These are phyloP conservation scores for Neolamprologus sp. DNA, from an alignment of 2,113 vertebrate genomes.

Conservation along the genomic window DNA sequence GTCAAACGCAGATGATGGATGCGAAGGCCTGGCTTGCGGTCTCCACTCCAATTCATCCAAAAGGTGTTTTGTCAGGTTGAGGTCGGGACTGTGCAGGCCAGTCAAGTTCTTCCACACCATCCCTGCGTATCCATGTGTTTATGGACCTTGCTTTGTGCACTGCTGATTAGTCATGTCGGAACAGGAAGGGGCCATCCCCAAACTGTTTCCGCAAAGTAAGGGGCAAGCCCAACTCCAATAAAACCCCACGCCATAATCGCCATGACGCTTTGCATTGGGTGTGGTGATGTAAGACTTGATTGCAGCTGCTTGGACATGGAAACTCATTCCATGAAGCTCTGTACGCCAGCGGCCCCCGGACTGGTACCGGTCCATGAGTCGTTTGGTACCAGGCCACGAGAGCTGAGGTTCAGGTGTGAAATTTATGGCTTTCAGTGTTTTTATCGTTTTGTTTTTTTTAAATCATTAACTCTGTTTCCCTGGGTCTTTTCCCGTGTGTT, in stretches of 20 bases:
- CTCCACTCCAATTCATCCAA: background rate
- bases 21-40: accelerated
- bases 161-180: background rate
- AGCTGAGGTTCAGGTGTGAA: background rate
- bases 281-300: background rate
- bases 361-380: background rate
- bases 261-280: accelerated
- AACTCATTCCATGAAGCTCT: background rate
- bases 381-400: accelerated
- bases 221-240: background rate
- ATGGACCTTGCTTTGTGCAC: background rate
- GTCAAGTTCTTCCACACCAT: background rate
- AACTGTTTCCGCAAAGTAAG: accelerated
- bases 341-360: accelerated
- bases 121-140: background rate
- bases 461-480: background rate
- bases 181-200: background rate
- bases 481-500: background rate
- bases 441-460: accelerated
- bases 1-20: background rate
- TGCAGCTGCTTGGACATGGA: background rate
- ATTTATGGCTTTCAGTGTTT: background rate
- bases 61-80: background rate
- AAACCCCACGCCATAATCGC: accelerated
- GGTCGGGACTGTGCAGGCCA: background rate